Evolutionary conservation across 2,113 vertebrate genomes (phyloP).

Genomic region (Seriola dumerili): DNA sequence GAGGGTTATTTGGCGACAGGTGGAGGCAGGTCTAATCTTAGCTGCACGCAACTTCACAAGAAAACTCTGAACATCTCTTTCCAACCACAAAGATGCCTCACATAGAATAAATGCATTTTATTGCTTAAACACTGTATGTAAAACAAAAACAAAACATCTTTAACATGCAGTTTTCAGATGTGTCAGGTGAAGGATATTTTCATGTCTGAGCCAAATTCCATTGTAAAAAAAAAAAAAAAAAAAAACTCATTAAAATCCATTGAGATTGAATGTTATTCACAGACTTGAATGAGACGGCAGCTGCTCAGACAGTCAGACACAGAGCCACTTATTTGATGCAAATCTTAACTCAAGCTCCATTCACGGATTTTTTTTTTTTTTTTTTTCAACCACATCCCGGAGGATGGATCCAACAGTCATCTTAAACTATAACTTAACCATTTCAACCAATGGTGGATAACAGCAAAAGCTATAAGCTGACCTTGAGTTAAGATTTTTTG

Average conservation of each 20-base stretch:
- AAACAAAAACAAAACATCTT: neutral
- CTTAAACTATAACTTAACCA: no score
- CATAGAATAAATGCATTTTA: no score
- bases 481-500: neutral
- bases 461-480: neutral
- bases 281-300: neutral
- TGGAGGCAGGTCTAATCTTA: slow-evolving; percentile 12
- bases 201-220: neutral
- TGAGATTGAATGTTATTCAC: no score
- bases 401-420: neutral
- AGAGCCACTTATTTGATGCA: neutral
- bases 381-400: neutral
- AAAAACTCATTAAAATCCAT: no score
- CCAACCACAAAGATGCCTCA: neutral
- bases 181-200: neutral
- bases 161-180: neutral
- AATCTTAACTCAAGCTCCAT: neutral
- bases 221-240: neutral
- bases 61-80: neutral
- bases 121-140: no score
- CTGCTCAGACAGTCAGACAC: neutral
- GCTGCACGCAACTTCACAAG: neutral
- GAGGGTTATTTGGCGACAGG: slow-evolving; percentile 30
- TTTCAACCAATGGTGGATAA: neutral
- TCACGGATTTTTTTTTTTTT: neutral